Evolutionary conservation across 2,888 invertebrate species (phyloP).

Genomic region (Pristionchus entomophagus): DNA sequence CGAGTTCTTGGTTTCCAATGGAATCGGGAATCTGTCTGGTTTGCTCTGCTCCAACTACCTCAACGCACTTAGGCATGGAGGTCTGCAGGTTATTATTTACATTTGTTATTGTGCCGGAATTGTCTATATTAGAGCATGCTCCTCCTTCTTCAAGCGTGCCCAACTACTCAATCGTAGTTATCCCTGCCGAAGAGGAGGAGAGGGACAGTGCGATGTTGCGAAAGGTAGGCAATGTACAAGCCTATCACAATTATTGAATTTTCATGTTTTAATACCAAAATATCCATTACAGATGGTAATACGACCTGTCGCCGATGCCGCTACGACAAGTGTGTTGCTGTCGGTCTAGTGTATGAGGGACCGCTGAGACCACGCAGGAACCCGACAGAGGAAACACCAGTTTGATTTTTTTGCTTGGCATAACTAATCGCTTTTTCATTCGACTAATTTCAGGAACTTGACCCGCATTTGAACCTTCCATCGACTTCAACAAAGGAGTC

Average conservation of each 20-base stretch:
- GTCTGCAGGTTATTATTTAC: not conserved
- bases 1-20: not conserved
- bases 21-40: not conserved
- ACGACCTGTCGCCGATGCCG: not conserved
- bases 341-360: not conserved
- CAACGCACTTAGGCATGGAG: slow-evolving; percentile 14
- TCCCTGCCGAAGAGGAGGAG: not conserved
- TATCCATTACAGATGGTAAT: not conserved
- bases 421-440: not conserved
- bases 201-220: not conserved
- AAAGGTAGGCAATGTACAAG: not conserved
- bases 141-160: slow-evolving; percentile 23
- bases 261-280: too few species aligned
- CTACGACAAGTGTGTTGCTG: not conserved
- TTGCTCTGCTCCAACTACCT: not conserved
- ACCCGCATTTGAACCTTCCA: not conserved
- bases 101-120: not conserved
- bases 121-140: not conserved
- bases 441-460: not conserved
- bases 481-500: not conserved
- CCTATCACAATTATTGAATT: too few species aligned
- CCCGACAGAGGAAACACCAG: not conserved
- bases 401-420: not conserved
- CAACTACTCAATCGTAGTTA: not conserved
- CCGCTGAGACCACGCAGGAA: not conserved